phyloP scores from a whole-genome alignment of 2,888 invertebrate genomes.

The Standfussiana lucernea region DNA sequence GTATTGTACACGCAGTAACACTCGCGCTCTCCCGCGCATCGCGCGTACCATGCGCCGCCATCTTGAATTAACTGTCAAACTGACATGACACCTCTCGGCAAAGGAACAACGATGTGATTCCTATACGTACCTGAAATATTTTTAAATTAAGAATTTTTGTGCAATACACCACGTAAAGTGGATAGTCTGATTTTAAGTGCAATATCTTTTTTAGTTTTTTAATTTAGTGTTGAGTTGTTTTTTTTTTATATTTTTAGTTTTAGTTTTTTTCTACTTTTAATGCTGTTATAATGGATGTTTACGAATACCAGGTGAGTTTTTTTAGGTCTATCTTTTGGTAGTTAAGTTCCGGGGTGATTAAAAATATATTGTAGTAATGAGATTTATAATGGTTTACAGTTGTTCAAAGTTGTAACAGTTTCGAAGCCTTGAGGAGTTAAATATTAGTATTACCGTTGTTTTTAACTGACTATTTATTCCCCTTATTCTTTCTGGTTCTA shows the following conservation, averaged over 20 bases:
- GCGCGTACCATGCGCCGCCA: conserved; percentile 76
- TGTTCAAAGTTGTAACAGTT: background rate
- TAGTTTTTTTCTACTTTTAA: conserved; percentile 65
- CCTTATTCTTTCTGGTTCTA: background rate
- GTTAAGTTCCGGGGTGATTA: conserved; percentile 34
- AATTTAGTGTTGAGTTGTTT: conserved; percentile 68
- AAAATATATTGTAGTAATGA: conserved; percentile 21
- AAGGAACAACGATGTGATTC: conserved; percentile 65
- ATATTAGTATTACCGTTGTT: background rate
- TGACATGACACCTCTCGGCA: conserved; percentile 63
- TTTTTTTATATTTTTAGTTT: conserved; percentile 58
- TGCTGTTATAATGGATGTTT: conserved; percentile 84
- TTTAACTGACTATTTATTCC: background rate
- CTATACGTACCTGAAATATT: conserved; percentile 78
- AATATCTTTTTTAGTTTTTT: conserved; percentile 73
- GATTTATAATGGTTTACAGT: background rate
- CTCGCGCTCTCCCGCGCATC: conserved; percentile 73
- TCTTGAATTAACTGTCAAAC: conserved; percentile 67
- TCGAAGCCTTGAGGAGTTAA: background rate
- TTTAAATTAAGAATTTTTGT: conserved; percentile 71
- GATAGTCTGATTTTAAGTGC: conserved; percentile 87
- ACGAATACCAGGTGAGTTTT: conserved; percentile 86
- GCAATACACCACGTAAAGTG: conserved; percentile 85
- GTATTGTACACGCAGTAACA: conserved; percentile 69
- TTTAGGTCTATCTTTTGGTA: conserved; percentile 23